Percentiles rank a stretch among this genome's conserved stretches.
phyloP scores from a whole-genome alignment of 2,113 vertebrate genomes.

The Elephantulus edwardii region DNA sequence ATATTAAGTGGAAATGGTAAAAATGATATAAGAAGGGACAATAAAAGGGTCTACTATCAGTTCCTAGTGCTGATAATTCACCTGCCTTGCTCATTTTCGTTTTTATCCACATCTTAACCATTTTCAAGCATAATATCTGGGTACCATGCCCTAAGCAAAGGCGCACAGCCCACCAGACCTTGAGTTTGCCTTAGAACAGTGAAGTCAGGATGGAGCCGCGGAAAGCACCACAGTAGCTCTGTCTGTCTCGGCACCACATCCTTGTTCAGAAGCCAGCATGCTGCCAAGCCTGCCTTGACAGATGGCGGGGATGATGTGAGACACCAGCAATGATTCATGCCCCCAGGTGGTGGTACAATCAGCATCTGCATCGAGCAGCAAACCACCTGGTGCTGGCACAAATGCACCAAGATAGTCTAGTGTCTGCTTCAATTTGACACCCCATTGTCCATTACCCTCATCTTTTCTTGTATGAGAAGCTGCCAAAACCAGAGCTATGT shows the following conservation, averaged over 20 bases:
- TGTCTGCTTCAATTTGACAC: background rate
- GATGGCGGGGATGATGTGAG: constrained; percentile 30
- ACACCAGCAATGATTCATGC: constrained; percentile 15
- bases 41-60: background rate
- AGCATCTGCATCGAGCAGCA: constrained; percentile 37
- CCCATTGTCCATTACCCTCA: background rate
- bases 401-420: background rate
- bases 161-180: background rate
- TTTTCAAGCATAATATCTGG: background rate
- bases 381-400: background rate
- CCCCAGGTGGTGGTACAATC: background rate
- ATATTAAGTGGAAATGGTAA: background rate
- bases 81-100: background rate
- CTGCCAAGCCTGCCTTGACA: background rate
- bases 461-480: background rate
- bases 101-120: background rate
- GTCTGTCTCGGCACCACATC: background rate
- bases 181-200: background rate
- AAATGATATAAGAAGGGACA: background rate
- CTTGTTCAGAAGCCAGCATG: background rate
- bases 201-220: no score
- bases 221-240: background rate
- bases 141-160: background rate
- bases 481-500: background rate
- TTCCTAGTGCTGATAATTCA: background rate